Evolutionary conservation across 2,113 vertebrate species (phyloP).

Genomic region (Clarias magur): DNA sequence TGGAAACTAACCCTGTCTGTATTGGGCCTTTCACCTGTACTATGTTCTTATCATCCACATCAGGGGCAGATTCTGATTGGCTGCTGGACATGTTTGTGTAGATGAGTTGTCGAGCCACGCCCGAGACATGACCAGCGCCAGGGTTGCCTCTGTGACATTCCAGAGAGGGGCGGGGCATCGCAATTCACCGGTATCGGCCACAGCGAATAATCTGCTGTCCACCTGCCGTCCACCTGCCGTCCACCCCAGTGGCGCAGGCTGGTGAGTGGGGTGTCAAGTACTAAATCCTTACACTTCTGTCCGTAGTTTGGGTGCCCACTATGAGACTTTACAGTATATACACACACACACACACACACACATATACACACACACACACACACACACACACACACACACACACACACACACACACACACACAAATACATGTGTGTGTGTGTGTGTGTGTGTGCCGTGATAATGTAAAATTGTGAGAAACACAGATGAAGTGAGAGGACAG

Average conservation of each 20-base stretch:
- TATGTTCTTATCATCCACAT: neutral
- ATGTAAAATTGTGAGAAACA: slow-evolving; percentile 4
- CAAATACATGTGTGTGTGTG: neutral
- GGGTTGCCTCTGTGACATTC: no score
- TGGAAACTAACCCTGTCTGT: no score
- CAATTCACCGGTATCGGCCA: no score
- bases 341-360: neutral
- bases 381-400: neutral
- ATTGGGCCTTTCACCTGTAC: neutral
- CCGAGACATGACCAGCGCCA: no score
- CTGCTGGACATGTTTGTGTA: neutral
- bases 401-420: neutral
- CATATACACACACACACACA: neutral
- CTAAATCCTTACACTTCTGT: no score
- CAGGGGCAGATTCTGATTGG: neutral
- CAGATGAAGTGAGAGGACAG: slow-evolving; percentile 48
- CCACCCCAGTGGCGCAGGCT: no score
- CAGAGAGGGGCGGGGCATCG: no score
- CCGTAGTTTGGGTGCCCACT: no score
- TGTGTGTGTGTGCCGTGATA: neutral
- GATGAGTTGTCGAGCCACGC: neutral
- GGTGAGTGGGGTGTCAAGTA: no score
- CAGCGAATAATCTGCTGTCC: no score
- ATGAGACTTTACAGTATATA: no score
- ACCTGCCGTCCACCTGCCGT: no score